Percentiles rank a stretch among this genome's conserved stretches.
These are phyloP conservation scores for Archilochus colubris DNA, from an alignment of 2,113 vertebrate species.

Conservation along the genomic window DNA sequence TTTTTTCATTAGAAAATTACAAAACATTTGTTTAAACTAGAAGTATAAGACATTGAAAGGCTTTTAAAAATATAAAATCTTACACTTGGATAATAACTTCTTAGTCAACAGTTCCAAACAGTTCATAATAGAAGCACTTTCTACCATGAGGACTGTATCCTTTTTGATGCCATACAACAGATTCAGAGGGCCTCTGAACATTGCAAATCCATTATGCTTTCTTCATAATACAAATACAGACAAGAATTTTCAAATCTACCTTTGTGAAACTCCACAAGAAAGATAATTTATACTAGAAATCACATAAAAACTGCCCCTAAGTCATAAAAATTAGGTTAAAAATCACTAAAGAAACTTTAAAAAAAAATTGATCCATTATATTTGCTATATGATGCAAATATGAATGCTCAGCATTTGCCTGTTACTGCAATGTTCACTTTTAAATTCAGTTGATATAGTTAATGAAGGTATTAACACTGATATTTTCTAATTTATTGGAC, in stretches of 20 bases:
- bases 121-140: background rate
- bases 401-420: background rate
- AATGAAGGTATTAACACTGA: background rate
- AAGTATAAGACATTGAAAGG: background rate
- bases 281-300: background rate
- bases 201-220: background rate
- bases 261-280: background rate
- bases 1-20: background rate
- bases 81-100: background rate
- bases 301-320: background rate
- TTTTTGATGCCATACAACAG: background rate
- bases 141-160: rapidly evolving
- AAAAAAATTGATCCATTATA: background rate
- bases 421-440: background rate
- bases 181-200: background rate
- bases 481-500: background rate
- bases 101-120: background rate
- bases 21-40: background rate
- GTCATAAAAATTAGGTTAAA: background rate
- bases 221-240: background rate
- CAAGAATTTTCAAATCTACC: background rate
- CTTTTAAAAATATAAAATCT: background rate
- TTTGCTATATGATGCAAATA: background rate
- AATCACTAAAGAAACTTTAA: background rate
- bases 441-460: background rate